A percentile compares a stretch with the other conserved stretches of the same genome.
Conservation (phyloP, 2,797 vertebrate species). For the Enoplosus armatus region DNA sequence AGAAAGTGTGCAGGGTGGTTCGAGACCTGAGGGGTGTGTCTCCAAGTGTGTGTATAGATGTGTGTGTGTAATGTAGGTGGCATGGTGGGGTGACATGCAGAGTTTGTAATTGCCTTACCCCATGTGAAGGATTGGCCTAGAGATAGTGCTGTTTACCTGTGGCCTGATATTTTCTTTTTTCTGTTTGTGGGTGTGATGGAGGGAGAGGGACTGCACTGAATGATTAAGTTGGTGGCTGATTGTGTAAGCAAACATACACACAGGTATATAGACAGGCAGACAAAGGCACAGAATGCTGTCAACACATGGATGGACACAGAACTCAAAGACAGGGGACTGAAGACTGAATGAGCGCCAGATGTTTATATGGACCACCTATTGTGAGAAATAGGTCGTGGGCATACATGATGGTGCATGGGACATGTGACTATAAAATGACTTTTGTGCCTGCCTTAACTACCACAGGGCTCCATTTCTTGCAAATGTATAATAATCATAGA, state of each 20-base stretch:
- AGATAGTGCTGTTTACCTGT: constrained; percentile 80
- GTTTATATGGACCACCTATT: constrained; percentile 10
- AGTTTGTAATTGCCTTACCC: constrained; percentile 83
- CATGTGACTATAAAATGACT: constrained; percentile 6
- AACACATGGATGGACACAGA: neutral
- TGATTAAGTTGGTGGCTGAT: constrained; percentile 59
- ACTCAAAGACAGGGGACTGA: no score
- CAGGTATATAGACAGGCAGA: constrained; percentile 22
- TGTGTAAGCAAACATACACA: constrained; percentile 29
- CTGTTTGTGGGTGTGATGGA: constrained; percentile 70
- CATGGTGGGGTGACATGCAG: constrained; percentile 75
- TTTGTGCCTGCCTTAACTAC: neutral
- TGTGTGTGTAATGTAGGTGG: constrained; percentile 57
- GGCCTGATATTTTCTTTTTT: constrained; percentile 75
- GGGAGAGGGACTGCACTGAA: constrained; percentile 47
- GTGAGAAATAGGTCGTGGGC: neutral
- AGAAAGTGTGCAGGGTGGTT: constrained; percentile 68
- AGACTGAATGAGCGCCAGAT: constrained; percentile 9
- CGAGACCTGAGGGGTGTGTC: constrained; percentile 74
- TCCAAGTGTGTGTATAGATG: constrained; percentile 50
- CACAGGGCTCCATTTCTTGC: neutral
- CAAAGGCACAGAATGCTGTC: constrained; percentile 15
- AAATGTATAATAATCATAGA: neutral
- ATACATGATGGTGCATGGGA: neutral
- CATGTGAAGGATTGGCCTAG: constrained; percentile 75